Conservation (phyloP, 2,888 invertebrate species). For the Microctonus brassicae region DNA sequence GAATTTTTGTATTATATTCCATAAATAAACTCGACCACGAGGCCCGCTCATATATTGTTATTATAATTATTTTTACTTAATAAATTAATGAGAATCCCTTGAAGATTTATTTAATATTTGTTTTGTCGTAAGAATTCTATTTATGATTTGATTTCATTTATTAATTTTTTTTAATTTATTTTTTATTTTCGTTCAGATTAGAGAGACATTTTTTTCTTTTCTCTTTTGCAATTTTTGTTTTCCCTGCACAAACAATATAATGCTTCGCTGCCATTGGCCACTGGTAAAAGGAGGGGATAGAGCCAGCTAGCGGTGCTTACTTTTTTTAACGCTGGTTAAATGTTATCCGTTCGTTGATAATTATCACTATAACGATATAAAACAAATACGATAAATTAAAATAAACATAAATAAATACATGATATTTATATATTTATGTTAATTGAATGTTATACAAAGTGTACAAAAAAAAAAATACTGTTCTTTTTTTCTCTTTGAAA, state of each 20-base stretch:
- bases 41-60: background rate
- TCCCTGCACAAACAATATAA: conserved; percentile 52
- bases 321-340: conserved; percentile 65
- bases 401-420: conserved; percentile 28
- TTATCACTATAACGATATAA: conserved; percentile 29
- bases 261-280: conserved; percentile 68
- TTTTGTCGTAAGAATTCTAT: background rate
- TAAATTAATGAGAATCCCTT: conserved; percentile 15
- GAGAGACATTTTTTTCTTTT: conserved; percentile 26
- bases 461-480: background rate
- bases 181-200: conserved; percentile 13
- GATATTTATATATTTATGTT: conserved; percentile 15
- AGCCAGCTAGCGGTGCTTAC: conserved; percentile 65
- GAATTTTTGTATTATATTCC: background rate
- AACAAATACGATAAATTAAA: conserved; percentile 28
- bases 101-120: conserved; percentile 1
- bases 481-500: background rate
- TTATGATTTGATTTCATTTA: conserved; percentile 24
- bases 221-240: conserved; percentile 34
- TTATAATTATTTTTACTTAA: background rate
- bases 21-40: background rate
- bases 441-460: background rate
- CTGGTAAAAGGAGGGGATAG: conserved; percentile 69
- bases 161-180: conserved; percentile 36
- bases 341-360: conserved; percentile 50